A percentile compares a stretch with the other conserved stretches of the same genome.
Evolutionary conservation across 2,797 vertebrate genomes (phyloP).

Genomic region (Emys orbicularis): DNA sequence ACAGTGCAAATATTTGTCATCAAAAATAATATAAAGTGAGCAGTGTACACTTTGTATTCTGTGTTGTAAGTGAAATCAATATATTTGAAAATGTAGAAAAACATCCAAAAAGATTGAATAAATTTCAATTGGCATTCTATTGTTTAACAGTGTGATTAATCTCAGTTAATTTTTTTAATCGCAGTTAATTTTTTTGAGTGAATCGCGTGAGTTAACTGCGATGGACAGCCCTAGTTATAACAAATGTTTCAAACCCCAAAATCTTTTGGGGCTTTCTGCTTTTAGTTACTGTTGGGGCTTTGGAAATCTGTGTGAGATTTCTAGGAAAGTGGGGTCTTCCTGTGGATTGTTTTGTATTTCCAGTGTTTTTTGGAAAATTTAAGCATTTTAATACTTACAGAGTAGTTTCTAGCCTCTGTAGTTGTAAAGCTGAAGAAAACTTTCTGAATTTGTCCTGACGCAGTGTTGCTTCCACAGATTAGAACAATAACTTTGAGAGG

Average conservation of each 20-base stretch:
- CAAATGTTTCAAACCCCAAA: not conserved
- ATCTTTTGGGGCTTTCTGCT: not conserved
- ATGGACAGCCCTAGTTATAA: not conserved
- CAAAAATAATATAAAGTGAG: too few species aligned
- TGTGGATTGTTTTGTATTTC: not conserved
- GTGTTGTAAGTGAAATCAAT: too few species aligned
- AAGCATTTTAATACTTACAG: not conserved
- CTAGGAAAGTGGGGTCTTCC: not conserved
- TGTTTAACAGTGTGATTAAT: too few species aligned
- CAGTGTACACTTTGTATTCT: too few species aligned
- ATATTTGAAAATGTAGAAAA: too few species aligned
- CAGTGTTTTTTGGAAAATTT: not conserved
- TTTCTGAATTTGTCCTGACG: not conserved
- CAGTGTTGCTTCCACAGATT: not conserved
- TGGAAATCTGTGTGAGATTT: not conserved
- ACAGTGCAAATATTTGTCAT: too few species aligned
- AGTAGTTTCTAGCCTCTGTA: not conserved
- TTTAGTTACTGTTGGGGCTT: not conserved
- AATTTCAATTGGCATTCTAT: too few species aligned
- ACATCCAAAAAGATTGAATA: too few species aligned
- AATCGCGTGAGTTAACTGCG: too few species aligned
- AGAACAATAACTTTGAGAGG: not conserved
- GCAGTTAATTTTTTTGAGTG: too few species aligned
- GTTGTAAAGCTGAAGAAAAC: not conserved
- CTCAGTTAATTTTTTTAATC: too few species aligned